A percentile compares a stretch with the other conserved stretches of the same genome.
phyloP scores from a whole-genome alignment of 2,797 vertebrate species.

The Acanthopagrus latus region DNA sequence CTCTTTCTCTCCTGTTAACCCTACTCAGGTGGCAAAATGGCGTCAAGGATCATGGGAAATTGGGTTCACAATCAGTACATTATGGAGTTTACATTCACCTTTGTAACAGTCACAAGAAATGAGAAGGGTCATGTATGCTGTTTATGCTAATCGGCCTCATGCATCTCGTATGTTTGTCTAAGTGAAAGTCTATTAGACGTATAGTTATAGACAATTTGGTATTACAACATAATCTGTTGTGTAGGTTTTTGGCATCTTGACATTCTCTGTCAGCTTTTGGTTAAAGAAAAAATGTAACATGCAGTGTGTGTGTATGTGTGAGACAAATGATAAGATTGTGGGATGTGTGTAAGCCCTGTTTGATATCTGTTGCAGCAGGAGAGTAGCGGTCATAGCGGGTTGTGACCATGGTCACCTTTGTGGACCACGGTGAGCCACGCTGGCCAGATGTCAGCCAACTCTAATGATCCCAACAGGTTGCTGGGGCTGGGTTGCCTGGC shows the following conservation, averaged over 20 bases:
- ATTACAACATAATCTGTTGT: conserved; percentile 16
- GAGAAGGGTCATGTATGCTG: conserved; percentile 10
- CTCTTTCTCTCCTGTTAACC: conserved; percentile 69
- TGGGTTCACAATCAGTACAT: conserved; percentile 46
- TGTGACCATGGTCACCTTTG: conserved; percentile 74
- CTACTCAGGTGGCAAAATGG: conserved; percentile 72
- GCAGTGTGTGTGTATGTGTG: conserved; percentile 18
- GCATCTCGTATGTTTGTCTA: conserved; percentile 15
- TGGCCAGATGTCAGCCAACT: conserved; percentile 84
- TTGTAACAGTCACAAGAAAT: conserved; percentile 24
- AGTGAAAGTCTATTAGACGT: conserved; percentile 16
- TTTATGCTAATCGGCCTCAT: background rate
- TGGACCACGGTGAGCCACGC: conserved; percentile 67
- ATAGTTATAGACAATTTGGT: conserved; percentile 6
- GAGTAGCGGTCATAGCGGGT: conserved; percentile 61
- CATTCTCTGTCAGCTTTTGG: conserved; percentile 21
- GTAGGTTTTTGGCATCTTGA: conserved; percentile 36
- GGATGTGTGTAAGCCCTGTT: conserved; percentile 45
- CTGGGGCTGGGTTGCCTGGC: conserved; percentile 80
- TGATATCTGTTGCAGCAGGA: conserved; percentile 69
- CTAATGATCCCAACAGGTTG: conserved; percentile 83
- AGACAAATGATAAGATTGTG: conserved; percentile 33
- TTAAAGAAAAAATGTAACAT: conserved; percentile 10
- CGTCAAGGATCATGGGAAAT: conserved; percentile 61
- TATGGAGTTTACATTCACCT: conserved; percentile 48